Base-by-base conservation (phyloP, 2,888 invertebrate species). In the Panopea generosa region DNA sequence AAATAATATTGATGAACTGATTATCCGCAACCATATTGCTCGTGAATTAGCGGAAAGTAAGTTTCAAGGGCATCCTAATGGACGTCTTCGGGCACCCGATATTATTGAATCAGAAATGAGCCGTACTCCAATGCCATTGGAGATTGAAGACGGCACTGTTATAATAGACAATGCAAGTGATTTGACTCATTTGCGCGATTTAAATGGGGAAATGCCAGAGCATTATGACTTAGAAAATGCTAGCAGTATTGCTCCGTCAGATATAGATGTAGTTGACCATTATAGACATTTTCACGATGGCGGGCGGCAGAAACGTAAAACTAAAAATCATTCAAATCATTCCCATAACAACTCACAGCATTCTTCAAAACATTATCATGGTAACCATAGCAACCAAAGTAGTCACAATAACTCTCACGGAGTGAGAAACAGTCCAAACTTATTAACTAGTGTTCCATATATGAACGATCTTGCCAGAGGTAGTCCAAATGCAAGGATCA, bases 181-280 rank as follows among this genome's bases (percentile, higher is more conserved):
- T 60, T 53, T 84, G n/a, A 80, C 81, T 18, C 81, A 87, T 53
- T 69, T 84, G 50, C 75, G 79, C 43, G 81, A 83, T 49, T 52
- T 84, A 33, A 78, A 80, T 56, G 82, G 82, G 16, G 88, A 89
- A 60, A 89, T 89, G 33, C 90, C 90, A 3, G 92, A 90, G 69
- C 89, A 88, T 67, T 99, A 99, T 91, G 98, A 99, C 92, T 94
- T 99, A 77, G 99, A 99, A 93, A 98, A 98, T 93, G 98, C 98
- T 1, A 98, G 98, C 92, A 98, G 98, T 0, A 98, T 99, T 84
- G 99, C 99, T 0, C 98, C 99, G 0, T 98, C 98, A 1, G 99
- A 99, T 91, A 98, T 98, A 83, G 98, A 99, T 91, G 97, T 99
- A 79, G 97, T 98, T 14, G 97, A 97, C 89, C 98, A 99, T 92